These are phyloP conservation scores for Corythornis cristatus DNA, from an alignment of 2,113 vertebrate species.

Conservation along the genomic window DNA sequence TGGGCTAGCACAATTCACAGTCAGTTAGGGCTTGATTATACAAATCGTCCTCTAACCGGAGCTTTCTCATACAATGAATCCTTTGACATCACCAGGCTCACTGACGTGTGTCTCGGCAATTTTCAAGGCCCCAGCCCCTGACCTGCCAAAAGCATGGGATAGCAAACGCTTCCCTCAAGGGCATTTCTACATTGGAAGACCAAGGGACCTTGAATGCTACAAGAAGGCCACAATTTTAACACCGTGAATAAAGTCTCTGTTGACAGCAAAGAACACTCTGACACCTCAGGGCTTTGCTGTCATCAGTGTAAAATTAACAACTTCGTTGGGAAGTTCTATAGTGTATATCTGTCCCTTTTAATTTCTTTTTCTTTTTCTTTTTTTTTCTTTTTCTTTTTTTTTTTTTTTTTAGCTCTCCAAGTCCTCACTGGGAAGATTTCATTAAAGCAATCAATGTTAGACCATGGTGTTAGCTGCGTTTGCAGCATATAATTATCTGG, in stretches of 20 bases:
- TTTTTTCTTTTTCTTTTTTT: not conserved
- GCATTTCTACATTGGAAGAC: not conserved
- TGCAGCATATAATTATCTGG: not conserved
- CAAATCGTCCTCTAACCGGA: not conserved
- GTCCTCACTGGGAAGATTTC: not conserved
- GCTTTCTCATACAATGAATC: constrained; percentile 10
- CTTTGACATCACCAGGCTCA: constrained; percentile 9
- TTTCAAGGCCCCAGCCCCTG: not conserved
- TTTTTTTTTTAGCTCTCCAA: not conserved
- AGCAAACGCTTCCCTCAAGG: not conserved
- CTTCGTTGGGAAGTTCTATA: not conserved
- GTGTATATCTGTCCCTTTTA: not conserved
- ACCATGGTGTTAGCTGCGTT: not conserved
- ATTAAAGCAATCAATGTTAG: not conserved
- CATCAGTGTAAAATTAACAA: not conserved
- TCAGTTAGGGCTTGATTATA: not conserved
- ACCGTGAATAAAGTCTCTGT: not conserved
- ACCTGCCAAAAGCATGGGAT: not conserved
- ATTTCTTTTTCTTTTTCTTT: not conserved
- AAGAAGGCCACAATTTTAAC: not conserved
- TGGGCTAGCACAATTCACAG: not conserved
- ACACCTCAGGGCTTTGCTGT: not conserved
- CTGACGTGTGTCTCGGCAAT: not conserved
- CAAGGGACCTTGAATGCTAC: not conserved
- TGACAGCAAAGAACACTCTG: not conserved